phyloP scores from a whole-genome alignment of 2,888 invertebrate species.

The Hofmannophila pseudospretella region DNA sequence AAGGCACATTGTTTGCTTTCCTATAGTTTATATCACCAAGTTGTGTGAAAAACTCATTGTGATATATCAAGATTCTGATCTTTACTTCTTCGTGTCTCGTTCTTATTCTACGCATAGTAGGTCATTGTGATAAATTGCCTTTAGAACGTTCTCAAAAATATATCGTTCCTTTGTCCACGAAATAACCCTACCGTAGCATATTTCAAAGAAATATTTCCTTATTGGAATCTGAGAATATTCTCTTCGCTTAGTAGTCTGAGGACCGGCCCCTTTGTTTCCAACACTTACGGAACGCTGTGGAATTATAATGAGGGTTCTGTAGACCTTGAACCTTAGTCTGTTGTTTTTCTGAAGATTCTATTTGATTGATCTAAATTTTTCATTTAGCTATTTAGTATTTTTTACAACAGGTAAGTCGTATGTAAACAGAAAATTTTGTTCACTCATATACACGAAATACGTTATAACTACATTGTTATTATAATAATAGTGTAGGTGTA shows the following conservation, averaged over 20 bases:
- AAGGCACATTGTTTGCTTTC: too few species aligned
- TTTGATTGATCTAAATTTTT: neutral
- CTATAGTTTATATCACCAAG: too few species aligned
- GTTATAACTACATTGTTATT: neutral
- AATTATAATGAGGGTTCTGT: conserved; percentile 26
- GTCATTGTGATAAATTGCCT: neutral
- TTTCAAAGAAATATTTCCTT: conserved; percentile 29
- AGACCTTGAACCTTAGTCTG: conserved; percentile 15
- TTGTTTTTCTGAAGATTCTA: neutral
- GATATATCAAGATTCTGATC: neutral
- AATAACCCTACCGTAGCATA: conserved; percentile 12
- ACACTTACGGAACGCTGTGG: conserved; percentile 20
- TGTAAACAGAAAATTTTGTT: too few species aligned
- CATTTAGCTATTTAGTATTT: too few species aligned
- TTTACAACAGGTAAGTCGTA: too few species aligned
- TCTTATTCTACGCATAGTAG: too few species aligned
- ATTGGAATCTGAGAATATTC: conserved; percentile 25
- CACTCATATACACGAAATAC: neutral
- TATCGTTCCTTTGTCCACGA: conserved; percentile 9
- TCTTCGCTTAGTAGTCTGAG: conserved; percentile 17
- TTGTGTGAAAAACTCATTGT: too few species aligned
- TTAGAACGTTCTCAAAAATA: neutral
- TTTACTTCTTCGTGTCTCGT: too few species aligned
- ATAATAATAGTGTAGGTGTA: neutral
- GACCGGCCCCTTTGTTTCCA: conserved; percentile 27